Base-by-base conservation (phyloP, 1,140 invertebrate genomes). In the Piezodorus guildinii region DNA sequence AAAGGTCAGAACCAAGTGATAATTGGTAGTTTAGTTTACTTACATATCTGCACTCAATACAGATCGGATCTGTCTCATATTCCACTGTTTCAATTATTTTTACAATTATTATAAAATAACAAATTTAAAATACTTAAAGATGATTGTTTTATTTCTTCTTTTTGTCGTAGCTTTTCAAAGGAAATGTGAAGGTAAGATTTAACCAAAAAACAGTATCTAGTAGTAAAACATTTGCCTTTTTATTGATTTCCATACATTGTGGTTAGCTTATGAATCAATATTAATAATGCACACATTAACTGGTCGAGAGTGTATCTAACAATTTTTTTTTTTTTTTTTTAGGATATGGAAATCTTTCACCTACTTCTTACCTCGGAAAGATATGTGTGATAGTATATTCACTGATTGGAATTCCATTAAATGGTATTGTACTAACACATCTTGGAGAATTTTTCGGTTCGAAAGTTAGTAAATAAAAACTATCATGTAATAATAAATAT, bases 321-420 rank as follows among this genome's bases (percentile, higher is more conserved):
- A 19, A 17, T 19, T 17, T 19, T 12, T n/a, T 21, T 19, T n/a
- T 19, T 6, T 21, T 19, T 49, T 10, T 49, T 49, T n/a, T 72
- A 91, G 91, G 91, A 59, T 93, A 94, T 74, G 90, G 91, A 58
- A 92, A 93, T 73, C 78, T 92, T 69, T 83, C 90, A 0, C 90
- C 94, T 0, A 92, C 91, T 12, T 93, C 89, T 1, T 80, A 82
- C 62, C 75, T 86, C 1, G 86, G 90, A 16, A 83, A 90, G 65
- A 85, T 94, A 59, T 79, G 96, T 44, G 94, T 94, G 79, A 95
- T 97, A 69, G 83, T 92, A 64, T 98, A 97, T 73, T 91, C 86
- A 0, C 76, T 96, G 17, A 83, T 96, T 63, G 94, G 96, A n/a
- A 95, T 97, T 66, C 95, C 95, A 0, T 85, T 96, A 71, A 93